phyloP scores from a whole-genome alignment of 2,888 invertebrate species.

The Agrilus mali region DNA sequence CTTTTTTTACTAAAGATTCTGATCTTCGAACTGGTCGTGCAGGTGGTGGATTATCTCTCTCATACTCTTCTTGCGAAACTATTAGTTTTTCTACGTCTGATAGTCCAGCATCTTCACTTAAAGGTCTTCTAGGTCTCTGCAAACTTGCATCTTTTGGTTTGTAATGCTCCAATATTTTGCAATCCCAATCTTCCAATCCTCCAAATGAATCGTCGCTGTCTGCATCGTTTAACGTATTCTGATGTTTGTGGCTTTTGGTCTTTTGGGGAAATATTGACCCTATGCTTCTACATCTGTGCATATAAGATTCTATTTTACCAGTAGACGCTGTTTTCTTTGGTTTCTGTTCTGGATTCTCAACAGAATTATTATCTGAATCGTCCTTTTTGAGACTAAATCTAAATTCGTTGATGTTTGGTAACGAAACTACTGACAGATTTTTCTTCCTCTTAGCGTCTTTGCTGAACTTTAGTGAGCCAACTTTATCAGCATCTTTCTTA shows the following conservation, averaged over 20 bases:
- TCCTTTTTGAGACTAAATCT: constrained; percentile 28
- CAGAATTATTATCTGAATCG: constrained; percentile 21
- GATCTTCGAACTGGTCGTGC: constrained; percentile 23
- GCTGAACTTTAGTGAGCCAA: constrained; percentile 1
- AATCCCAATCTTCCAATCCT: constrained; percentile 38
- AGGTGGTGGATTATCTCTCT: constrained; percentile 14
- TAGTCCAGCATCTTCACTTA: constrained; percentile 20
- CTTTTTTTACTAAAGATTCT: constrained; percentile 27
- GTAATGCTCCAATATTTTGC: constrained; percentile 35
- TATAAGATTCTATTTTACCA: constrained; percentile 34
- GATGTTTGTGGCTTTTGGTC: constrained; percentile 28
- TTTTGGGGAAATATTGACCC: constrained; percentile 35
- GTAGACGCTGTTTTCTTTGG: constrained; percentile 23
- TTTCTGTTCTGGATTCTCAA: constrained; percentile 26
- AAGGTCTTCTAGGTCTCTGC: constrained; percentile 22
- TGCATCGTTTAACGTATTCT: constrained; percentile 27
- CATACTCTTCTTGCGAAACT: constrained; percentile 21
- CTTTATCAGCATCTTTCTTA: constrained; percentile 7
- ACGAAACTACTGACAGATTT: constrained; percentile 38
- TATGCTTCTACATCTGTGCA: constrained; percentile 35
- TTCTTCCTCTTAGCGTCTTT: constrained; percentile 30
- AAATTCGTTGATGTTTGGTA: constrained; percentile 41
- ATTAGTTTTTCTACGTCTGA: constrained; percentile 27
- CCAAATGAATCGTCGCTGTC: constrained; percentile 38
- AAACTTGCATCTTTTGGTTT: constrained; percentile 33